Base-by-base conservation (phyloP, 92 coral and sea anemone genomes). In the Heteractis magnifica region DNA sequence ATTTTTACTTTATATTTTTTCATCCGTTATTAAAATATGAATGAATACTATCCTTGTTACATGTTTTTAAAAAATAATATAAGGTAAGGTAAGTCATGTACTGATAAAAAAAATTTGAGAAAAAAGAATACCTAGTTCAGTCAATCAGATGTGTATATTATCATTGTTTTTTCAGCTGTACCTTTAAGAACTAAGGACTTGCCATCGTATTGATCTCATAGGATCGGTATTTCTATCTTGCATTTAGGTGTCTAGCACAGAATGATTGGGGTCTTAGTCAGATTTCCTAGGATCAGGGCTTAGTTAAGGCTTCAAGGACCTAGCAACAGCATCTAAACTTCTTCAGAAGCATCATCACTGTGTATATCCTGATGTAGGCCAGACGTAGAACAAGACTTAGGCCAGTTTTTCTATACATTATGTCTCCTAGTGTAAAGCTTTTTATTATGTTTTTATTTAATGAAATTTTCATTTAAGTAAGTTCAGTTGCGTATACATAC, bases 221-320 rank as follows among this genome's bases (percentile, higher is more conserved):
- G 82, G 87, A 52, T 84, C 80, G 62, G 87, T 77, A 56, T 84
- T 56, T 77, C 87, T 84, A 77, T 91, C 85, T 91, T 90, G 82
- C 84, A 88, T 89, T 77, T 91, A 91, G 94, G 94, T 91, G 58
- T 83, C 62, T 59, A 84, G 85, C 87, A 88, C 84, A 76, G 86
- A 75, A 77, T 85, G 89, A 88, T 80, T 80, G 53, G 76, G 79
- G 94, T 91, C 85, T 90, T 84, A 88, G 94, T 91, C 91, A 41
- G 76, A 85, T 81, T 70, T 81, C 90, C 93, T 88, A 90, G 80
- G 91, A 88, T 85, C 87, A 88, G 83, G 78, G 82, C 87, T 87
- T 83, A 86, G 70, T 85, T 91, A 91, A 85, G 91, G 82, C 90
- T 77, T 83, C 90, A 81, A 90, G 85, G 88, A 86, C 93, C 87